Evolutionary conservation across 2,113 vertebrate genomes (phyloP).

Genomic region (Melospiza georgiana): DNA sequence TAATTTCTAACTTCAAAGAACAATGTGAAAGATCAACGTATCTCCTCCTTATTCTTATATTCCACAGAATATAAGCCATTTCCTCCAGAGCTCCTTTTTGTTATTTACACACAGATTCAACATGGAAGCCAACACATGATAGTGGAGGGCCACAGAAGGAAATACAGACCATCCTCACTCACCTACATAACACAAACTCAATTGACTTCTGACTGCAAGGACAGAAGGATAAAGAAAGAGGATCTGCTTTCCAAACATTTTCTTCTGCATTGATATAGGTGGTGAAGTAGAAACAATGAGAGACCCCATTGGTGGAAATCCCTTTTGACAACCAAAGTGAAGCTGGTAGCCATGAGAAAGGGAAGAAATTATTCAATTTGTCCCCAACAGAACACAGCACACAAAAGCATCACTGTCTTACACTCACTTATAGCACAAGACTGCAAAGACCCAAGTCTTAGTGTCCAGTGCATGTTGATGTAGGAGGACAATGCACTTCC

Average conservation of each 20-base stretch:
- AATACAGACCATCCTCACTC: neutral
- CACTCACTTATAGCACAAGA: neutral
- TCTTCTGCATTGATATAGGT: neutral
- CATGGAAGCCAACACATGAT: neutral
- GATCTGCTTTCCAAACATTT: neutral
- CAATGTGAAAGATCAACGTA: neutral
- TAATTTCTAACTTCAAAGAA: neutral
- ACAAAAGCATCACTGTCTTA: neutral
- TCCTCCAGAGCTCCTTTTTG: neutral
- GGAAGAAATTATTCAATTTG: neutral
- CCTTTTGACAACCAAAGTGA: neutral
- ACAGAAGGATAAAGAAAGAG: neutral
- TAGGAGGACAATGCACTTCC: neutral
- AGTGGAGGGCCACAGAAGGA: neutral
- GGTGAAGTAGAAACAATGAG: neutral
- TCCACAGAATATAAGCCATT: neutral
- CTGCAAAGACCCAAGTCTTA: fast-evolving
- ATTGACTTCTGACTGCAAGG: neutral
- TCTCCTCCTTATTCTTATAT: neutral
- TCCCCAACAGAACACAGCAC: neutral
- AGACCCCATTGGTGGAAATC: neutral
- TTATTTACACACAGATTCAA: neutral
- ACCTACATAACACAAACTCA: neutral
- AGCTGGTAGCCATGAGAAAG: neutral
- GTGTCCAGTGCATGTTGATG: neutral